Percentiles rank a stretch among this genome's conserved stretches.
These are phyloP conservation scores for Hoplodrina ambigua DNA, from an alignment of 2,888 invertebrate genomes.

Conservation along the genomic window DNA sequence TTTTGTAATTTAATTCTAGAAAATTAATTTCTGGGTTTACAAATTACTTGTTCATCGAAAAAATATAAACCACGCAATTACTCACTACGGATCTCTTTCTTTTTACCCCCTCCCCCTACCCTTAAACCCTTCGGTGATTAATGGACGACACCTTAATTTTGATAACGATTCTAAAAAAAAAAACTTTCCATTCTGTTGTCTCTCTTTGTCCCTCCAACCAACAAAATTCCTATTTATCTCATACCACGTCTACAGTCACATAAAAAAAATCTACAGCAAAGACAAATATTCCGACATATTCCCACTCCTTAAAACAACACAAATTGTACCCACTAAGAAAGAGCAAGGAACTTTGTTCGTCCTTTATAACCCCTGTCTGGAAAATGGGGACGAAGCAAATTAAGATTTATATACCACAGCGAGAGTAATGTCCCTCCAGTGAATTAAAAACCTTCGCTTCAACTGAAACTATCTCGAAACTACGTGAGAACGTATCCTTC, in stretches of 20 bases:
- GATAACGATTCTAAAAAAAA: no score
- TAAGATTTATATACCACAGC: conserved; percentile 47
- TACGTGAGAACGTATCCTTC: conserved; percentile 20
- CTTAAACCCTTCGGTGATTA: no score
- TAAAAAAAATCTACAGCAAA: neutral
- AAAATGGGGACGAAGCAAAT: conserved; percentile 37
- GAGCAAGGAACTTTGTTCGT: conserved; percentile 16
- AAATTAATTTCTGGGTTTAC: no score
- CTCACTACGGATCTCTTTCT: no score
- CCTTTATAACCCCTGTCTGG: conserved; percentile 17
- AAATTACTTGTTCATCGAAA: no score
- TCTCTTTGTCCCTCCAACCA: no score
- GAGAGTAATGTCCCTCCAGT: conserved; percentile 45
- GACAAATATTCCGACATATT: neutral
- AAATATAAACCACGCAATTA: no score
- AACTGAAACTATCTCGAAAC: conserved; percentile 29
- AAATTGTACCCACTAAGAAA: neutral
- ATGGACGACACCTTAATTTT: no score
- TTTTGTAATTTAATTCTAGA: no score
- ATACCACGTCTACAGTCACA: neutral
- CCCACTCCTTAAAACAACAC: neutral
- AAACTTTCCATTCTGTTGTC: no score
- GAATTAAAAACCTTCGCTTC: conserved; percentile 52
- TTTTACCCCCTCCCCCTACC: no score
- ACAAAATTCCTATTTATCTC: neutral